Evolutionary conservation across 1,140 invertebrate species (phyloP).

Genomic region (Scaptomyza hsui): DNA sequence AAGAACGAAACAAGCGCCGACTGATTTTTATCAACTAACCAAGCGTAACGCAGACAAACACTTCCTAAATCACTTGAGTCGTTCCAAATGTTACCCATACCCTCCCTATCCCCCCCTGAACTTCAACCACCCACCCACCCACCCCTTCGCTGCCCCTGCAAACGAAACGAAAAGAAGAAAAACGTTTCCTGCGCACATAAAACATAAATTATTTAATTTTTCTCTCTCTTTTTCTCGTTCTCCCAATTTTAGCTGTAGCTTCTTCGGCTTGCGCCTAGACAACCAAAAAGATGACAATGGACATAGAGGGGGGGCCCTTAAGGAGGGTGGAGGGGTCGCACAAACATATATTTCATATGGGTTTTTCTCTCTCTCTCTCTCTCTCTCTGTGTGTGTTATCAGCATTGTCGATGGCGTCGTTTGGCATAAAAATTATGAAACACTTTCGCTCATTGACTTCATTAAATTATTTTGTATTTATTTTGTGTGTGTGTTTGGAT

Average conservation of each 20-base stretch:
- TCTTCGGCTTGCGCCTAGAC: slow-evolving; percentile 19
- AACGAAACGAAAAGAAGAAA: slow-evolving; percentile 30
- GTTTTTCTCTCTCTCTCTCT: background rate
- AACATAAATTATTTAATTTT: slow-evolving; percentile 82
- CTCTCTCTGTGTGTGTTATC: slow-evolving; percentile 43
- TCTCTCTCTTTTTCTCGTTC: slow-evolving; percentile 26
- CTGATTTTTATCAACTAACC: slow-evolving; percentile 83
- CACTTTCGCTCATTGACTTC: slow-evolving; percentile 72
- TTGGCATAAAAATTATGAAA: slow-evolving; percentile 78
- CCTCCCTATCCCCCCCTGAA: background rate
- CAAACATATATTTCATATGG: slow-evolving; percentile 42
- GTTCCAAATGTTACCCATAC: slow-evolving; percentile 27
- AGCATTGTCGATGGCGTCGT: slow-evolving; percentile 60
- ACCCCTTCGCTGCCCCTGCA: background rate
- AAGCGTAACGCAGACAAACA: slow-evolving; percentile 83
- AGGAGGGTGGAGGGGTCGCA: background rate
- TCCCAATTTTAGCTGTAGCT: background rate
- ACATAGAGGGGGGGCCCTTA: background rate
- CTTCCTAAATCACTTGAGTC: slow-evolving; percentile 82
- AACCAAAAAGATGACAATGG: slow-evolving; percentile 19
- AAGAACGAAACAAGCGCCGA: slow-evolving; percentile 59
- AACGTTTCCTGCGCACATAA: slow-evolving; percentile 76
- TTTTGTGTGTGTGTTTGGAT: slow-evolving; percentile 36
- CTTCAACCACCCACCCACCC: background rate
- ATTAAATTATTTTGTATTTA: slow-evolving; percentile 74